These are phyloP conservation scores for Karalla daura DNA, from an alignment of 2,797 vertebrate species.

Conservation along the genomic window DNA sequence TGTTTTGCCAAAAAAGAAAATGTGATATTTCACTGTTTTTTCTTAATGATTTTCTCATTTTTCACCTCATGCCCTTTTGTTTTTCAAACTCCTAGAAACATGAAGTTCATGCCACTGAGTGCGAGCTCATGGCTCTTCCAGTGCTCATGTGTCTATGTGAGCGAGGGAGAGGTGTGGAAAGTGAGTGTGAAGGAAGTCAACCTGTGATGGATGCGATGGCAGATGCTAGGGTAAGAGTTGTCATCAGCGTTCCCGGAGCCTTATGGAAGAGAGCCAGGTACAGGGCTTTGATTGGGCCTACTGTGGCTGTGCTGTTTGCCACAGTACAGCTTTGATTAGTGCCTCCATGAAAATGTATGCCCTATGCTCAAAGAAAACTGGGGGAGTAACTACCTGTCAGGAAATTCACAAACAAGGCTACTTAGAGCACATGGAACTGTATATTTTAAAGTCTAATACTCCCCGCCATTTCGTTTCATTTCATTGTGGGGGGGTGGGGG, in stretches of 20 bases:
- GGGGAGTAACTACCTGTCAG: constrained; percentile 86
- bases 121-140: constrained; percentile 50
- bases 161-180: constrained; percentile 37
- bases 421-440: constrained; percentile 78
- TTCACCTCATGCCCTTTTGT: constrained; percentile 24
- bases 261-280: constrained; percentile 77
- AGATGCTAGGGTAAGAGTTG: constrained; percentile 77
- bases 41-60: constrained; percentile 29
- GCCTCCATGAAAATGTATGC: constrained; percentile 84
- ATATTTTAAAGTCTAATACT: constrained; percentile 86
- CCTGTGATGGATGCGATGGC: constrained; percentile 73
- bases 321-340: constrained; percentile 83
- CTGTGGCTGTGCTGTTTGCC: constrained; percentile 77
- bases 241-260: constrained; percentile 75
- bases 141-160: constrained; percentile 51
- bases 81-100: constrained; percentile 23
- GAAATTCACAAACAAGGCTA: constrained; percentile 85
- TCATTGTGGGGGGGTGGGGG: constrained; percentile 73
- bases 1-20: constrained; percentile 29
- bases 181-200: constrained; percentile 71
- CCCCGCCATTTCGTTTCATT: constrained; percentile 75
- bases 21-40: constrained; percentile 29
- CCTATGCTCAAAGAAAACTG: constrained; percentile 82
- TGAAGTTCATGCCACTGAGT: constrained; percentile 39
- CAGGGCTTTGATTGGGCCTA: constrained; percentile 77